Percentiles rank a stretch among this genome's conserved stretches.
phyloP scores from a whole-genome alignment of 2,113 vertebrate species.

The Gnathonemus echidnorhynchus region DNA sequence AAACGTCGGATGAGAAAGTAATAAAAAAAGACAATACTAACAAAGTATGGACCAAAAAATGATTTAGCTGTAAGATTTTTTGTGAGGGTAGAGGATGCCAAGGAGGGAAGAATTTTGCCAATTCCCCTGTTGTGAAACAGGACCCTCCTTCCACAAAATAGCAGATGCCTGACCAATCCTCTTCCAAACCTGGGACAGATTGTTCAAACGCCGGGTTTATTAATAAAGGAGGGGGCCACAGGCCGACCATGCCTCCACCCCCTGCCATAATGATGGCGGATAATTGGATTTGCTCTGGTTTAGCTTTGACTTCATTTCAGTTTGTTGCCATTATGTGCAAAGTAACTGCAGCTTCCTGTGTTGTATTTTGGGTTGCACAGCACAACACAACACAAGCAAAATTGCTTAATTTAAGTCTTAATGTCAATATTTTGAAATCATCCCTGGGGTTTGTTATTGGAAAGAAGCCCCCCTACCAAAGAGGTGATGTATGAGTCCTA shows the following conservation, averaged over 20 bases:
- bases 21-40: neutral
- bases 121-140: slow-evolving; percentile 36
- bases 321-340: slow-evolving; percentile 44
- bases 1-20: neutral
- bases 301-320: slow-evolving; percentile 44
- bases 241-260: slow-evolving; percentile 39
- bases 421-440: slow-evolving; percentile 53
- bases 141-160: slow-evolving; percentile 27
- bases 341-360: slow-evolving; percentile 52
- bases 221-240: slow-evolving; percentile 35
- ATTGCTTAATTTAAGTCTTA: slow-evolving; percentile 44
- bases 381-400: slow-evolving; percentile 34
- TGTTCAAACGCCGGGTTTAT: slow-evolving; percentile 48
- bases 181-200: slow-evolving; percentile 32
- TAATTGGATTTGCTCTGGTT: slow-evolving; percentile 55
- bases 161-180: slow-evolving; percentile 35
- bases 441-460: slow-evolving; percentile 48
- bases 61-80: neutral
- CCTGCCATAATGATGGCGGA: slow-evolving; percentile 34
- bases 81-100: neutral
- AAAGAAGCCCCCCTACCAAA: slow-evolving; percentile 21
- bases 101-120: neutral
- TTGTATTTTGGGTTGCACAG: slow-evolving; percentile 27
- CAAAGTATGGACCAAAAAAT: neutral
- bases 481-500: neutral